Evolutionary conservation across 1,140 invertebrate genomes (phyloP), one percentile per base, ranked within the genome.

Genomic region (Tetraneura akinire): DNA sequence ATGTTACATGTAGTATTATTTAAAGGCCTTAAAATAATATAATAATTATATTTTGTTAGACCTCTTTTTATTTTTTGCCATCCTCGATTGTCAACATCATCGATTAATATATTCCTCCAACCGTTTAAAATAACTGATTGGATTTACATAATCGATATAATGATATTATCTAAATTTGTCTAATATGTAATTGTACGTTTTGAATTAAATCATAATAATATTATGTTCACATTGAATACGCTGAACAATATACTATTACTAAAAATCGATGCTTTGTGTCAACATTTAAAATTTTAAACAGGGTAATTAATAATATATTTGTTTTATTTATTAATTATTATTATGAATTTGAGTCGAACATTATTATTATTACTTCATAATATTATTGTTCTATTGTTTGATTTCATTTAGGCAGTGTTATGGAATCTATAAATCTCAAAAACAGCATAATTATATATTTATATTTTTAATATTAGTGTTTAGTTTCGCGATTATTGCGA

Each of bases 401-500:
- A 13, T 32, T 73, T 4, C 51, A 21, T 74, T 23, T 23, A 78
- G 74, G 74, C 1, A 60, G 37, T 10, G 32, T 18, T 14, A 26
- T 62, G 55, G 53, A 60, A 18, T 23, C 37, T 1, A 57, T 6
- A n/a, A 78, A 78, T 26, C 3, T 78, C 11, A 78, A 55, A 37
- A 78, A 78, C 11, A 78, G 74, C 16, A 5, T 78, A n/a, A 78
- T 78, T 26, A 23, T 78, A 2, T 0, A 62, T n/a, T 47, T 78
- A 18, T 78, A 2, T 0, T 78, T n/a, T 47, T 78, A 18, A 78
- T 82, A 11, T 80, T 81, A 1, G 26, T 80, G 11, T 82, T 81
- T 53, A 74, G 80, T 0, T 84, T 82, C 82, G 4, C 90, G 89
- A 1, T 45, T 82, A 42, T 71, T 82, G n/a, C 74, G 81, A 10